These are phyloP conservation scores for Hypanus sabinus DNA, from an alignment of 2,113 vertebrate genomes.

Conservation along the genomic window DNA sequence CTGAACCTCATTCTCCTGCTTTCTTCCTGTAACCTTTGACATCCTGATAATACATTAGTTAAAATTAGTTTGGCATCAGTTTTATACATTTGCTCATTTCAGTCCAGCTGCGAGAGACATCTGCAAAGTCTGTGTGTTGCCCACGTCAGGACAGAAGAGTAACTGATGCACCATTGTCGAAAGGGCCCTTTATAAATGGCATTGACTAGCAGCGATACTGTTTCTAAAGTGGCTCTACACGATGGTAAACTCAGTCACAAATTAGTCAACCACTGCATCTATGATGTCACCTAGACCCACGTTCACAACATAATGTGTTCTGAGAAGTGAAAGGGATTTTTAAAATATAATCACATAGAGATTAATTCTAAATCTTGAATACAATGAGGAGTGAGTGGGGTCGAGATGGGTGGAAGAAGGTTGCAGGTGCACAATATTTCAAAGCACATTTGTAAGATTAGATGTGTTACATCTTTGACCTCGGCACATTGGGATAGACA, in stretches of 20 bases:
- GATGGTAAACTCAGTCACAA: not conserved
- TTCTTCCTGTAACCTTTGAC: too few species aligned
- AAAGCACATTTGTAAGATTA: too few species aligned
- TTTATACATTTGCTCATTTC: not conserved
- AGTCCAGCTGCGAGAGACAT: not conserved
- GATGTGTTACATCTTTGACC: too few species aligned
- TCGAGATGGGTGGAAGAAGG: too few species aligned
- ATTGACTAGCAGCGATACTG: not conserved
- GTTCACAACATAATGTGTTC: not conserved
- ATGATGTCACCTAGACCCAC: not conserved
- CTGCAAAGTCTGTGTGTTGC: slow-evolving; percentile 10
- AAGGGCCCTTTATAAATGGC: not conserved
- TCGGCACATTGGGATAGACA: too few species aligned
- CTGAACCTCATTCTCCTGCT: too few species aligned
- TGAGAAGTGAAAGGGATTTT: not conserved
- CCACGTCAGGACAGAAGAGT: not conserved
- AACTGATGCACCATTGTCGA: not conserved
- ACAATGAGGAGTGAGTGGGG: too few species aligned
- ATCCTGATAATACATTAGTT: not conserved
- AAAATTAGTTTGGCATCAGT: not conserved
- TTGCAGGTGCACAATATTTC: too few species aligned
- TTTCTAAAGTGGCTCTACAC: not conserved
- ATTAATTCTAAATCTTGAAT: too few species aligned
- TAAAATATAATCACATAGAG: not conserved
- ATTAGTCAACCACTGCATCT: not conserved